Evolutionary conservation across 2,888 invertebrate genomes (phyloP).

Genomic region (Microctonus hyperodae): DNA sequence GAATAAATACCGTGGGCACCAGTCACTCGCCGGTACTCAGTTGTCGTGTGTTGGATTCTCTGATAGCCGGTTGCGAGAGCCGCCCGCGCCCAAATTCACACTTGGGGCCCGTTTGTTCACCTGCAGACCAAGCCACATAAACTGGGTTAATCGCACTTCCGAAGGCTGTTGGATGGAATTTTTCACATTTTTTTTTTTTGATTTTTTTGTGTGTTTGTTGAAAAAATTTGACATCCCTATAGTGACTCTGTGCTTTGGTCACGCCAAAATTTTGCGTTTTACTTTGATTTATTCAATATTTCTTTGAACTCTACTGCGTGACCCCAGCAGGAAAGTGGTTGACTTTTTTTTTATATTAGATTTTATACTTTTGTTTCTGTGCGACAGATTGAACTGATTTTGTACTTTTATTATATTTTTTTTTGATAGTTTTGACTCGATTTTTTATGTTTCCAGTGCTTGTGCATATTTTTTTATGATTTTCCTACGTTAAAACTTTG

Average conservation of each 20-base stretch:
- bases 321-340: conserved; percentile 58
- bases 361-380: conserved; percentile 1
- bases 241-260: conserved; percentile 62
- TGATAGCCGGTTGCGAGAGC: conserved; percentile 61
- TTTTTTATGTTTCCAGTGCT: conserved; percentile 54
- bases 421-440: conserved; percentile 54
- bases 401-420: conserved; percentile 34
- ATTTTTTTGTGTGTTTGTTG: conserved; percentile 23
- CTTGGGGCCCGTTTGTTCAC: conserved; percentile 57
- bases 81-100: conserved; percentile 59
- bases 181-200: conserved; percentile 21
- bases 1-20: conserved; percentile 64
- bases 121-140: conserved; percentile 64
- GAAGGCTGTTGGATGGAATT: conserved; percentile 49
- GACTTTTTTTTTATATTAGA: background rate
- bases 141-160: conserved; percentile 63
- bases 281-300: conserved; percentile 42
- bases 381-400: conserved; percentile 52
- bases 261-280: conserved; percentile 57
- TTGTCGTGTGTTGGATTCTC: conserved; percentile 57
- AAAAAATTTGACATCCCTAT: conserved; percentile 54
- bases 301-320: conserved; percentile 58
- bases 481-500: conserved; percentile 14
- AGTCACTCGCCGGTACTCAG: conserved; percentile 62
- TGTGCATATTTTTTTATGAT: conserved; percentile 44